Conservation (phyloP, 2,888 invertebrate genomes). For the Dyspetes luteomarginatus region DNA sequence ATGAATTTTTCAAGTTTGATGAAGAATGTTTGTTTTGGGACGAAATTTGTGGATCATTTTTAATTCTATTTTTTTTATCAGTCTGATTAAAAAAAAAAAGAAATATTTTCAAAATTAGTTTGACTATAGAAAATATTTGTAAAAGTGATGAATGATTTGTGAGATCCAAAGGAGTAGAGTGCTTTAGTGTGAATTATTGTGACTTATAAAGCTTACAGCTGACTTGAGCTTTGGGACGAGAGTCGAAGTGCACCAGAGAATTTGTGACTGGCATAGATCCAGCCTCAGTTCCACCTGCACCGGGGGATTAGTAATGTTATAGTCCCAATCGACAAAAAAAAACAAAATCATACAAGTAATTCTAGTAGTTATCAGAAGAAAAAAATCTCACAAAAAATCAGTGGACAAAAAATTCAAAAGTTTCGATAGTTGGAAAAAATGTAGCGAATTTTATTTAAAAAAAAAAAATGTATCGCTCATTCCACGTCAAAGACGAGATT, state of each 20-base stretch:
- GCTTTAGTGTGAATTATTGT: conserved; percentile 76
- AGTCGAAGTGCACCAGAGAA: conserved; percentile 80
- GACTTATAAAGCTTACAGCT: conserved; percentile 81
- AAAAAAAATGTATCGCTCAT: conserved; percentile 22
- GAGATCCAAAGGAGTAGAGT: conserved; percentile 62
- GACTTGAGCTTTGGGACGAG: conserved; percentile 80
- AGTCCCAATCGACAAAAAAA: conserved; percentile 72
- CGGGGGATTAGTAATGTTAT: conserved; percentile 81
- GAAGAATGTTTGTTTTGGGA: neutral
- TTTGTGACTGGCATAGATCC: conserved; percentile 79
- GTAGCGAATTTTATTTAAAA: neutral
- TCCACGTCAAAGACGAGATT: conserved; percentile 29
- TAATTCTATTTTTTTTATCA: neutral
- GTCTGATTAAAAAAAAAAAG: no score
- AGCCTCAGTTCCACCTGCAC: conserved; percentile 82
- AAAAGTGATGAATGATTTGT: conserved; percentile 44
- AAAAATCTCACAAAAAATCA: neutral
- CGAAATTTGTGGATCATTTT: neutral
- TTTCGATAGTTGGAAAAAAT: neutral
- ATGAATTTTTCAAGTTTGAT: neutral
- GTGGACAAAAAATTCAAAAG: neutral
- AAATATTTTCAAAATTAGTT: no score
- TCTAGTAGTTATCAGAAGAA: conserved; percentile 33
- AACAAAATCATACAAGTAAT: conserved; percentile 55
- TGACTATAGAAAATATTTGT: no score